Conservation (phyloP, 2,113 vertebrate genomes). For the Zapus hudsonius region DNA sequence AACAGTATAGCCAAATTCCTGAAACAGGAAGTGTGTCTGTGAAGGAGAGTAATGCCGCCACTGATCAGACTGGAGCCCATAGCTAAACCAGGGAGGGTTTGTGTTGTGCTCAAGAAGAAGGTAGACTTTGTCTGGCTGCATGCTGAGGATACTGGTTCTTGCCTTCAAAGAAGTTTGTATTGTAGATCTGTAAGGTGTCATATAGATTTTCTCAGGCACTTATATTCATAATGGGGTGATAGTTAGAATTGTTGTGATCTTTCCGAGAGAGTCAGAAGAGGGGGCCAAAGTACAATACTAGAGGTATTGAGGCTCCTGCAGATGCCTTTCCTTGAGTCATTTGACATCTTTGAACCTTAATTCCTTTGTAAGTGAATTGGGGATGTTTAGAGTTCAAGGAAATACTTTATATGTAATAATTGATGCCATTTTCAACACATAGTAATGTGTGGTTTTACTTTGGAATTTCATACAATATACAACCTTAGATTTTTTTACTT, state of each 20-base stretch:
- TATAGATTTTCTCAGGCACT: neutral
- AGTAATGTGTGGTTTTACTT: neutral
- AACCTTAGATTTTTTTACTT: slow-evolving; percentile 1
- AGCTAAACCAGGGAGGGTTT: too few species aligned
- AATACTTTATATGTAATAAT: slow-evolving; percentile 2
- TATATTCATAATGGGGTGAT: neutral
- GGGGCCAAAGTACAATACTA: neutral
- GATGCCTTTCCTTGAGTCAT: neutral
- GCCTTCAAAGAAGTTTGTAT: neutral
- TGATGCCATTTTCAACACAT: neutral
- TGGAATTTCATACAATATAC: neutral
- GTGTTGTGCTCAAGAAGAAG: neutral
- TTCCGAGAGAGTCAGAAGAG: neutral
- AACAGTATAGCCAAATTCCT: neutral
- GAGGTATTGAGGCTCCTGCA: neutral
- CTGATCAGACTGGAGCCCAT: too few species aligned
- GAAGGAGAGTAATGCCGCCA: too few species aligned
- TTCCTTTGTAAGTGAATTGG: neutral
- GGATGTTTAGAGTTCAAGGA: slow-evolving; percentile 23
- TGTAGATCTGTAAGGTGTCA: neutral
- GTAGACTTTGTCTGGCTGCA: neutral
- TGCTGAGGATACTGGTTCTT: neutral
- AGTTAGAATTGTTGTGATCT: neutral
- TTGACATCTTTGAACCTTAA: neutral
- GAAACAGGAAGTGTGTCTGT: neutral